Evolutionary conservation across 2,797 vertebrate species (phyloP).

Genomic region (Enteromius treurensis): DNA sequence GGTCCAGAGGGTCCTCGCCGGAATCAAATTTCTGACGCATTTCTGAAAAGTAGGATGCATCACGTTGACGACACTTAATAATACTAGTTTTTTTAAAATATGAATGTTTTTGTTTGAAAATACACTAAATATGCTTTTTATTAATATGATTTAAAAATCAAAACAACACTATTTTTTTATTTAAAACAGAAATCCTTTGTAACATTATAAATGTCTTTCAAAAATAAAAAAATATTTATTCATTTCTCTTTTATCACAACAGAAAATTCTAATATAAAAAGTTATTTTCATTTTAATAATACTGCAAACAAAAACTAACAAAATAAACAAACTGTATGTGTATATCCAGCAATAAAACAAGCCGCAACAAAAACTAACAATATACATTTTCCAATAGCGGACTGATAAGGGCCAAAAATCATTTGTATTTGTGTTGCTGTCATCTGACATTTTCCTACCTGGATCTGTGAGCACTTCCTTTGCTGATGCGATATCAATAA

Average conservation of each 20-base stretch:
- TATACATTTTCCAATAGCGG: background rate
- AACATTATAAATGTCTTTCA: background rate
- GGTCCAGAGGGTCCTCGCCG: slow-evolving; percentile 85
- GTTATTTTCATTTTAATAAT: background rate
- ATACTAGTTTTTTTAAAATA: too few relatives aligned
- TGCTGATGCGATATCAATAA: slow-evolving; percentile 86
- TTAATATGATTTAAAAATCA: background rate
- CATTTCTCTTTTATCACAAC: too few relatives aligned
- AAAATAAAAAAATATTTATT: background rate
- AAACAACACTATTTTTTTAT: background rate
- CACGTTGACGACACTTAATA: too few relatives aligned
- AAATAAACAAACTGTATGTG: background rate
- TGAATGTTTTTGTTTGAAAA: too few relatives aligned
- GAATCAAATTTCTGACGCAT: slow-evolving; percentile 87
- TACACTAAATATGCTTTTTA: too few relatives aligned
- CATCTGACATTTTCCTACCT: slow-evolving; percentile 68
- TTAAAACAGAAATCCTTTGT: background rate
- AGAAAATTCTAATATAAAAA: background rate
- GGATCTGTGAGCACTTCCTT: slow-evolving; percentile 87
- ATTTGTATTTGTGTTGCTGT: background rate
- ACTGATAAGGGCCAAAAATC: background rate
- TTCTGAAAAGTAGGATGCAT: slow-evolving; percentile 67
- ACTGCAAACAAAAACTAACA: too few relatives aligned
- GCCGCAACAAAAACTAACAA: background rate
- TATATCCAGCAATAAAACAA: background rate